Evolutionary conservation across 2,888 invertebrate genomes (phyloP), one percentile per base, ranked within the genome.

Genomic region (Mimachlamys varia): DNA sequence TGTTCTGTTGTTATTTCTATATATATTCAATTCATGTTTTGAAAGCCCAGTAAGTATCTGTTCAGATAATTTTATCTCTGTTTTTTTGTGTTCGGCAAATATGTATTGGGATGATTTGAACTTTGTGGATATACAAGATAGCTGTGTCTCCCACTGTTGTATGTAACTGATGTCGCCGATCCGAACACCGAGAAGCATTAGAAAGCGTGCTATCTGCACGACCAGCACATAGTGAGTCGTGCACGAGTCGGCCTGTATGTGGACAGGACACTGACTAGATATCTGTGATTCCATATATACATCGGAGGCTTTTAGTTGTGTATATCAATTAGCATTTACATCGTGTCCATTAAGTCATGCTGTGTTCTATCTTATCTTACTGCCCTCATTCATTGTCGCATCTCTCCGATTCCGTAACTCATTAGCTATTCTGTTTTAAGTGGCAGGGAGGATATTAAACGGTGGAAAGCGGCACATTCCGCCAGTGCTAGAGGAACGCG

Each of bases 311-410:
- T 76, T 76, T 76, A 76, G 76, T 76, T 76, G 76, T 76, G 76
- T 76, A 76, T 76, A 76, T 76, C 76, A 76, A 76, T 76, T 76
- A 76, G 27, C 76, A 76, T 76, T 33, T 76, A 76, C 76, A 27
- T 76, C 12, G 76, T 76, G 76, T 76, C 76, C 76, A 76, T 76
- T 76, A 76, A 76, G 76, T 76, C 76, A 58, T 17, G n/a, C 58
- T 22, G 76, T 33, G 27, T 33, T 76, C 76, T 76, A 76, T 76
- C 76, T 76, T 76, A 76, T 76, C 76, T 76, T 33, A 2, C 33
- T 27, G 76, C 33, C 76, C 76, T 33, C 15, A 76, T 76, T 76
- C 76, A 76, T 76, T 76, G 76, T 76, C 76, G 27, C 76, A 76
- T 76, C 76, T 76, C 76, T 27, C 33, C 76, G 58, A 58, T 58